Percentiles rank a stretch among this genome's conserved stretches.
Conservation (phyloP, 2,888 invertebrate species). For the Litoditis marina region DNA sequence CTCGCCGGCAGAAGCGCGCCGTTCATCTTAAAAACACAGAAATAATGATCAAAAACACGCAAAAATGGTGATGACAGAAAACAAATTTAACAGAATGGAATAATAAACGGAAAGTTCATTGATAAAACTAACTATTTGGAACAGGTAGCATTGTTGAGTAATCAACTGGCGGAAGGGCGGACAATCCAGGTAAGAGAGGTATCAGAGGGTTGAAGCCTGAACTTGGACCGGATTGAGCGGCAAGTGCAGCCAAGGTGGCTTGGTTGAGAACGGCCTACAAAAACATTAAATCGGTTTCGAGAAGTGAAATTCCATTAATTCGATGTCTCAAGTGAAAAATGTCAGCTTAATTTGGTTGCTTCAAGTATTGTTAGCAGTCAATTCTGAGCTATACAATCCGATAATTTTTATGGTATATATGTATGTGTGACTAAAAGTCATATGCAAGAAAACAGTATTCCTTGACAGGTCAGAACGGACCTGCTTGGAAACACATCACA, state of each 20-base stretch:
- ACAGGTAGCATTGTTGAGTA: slow-evolving; percentile 33
- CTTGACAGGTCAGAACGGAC: too few relatives aligned
- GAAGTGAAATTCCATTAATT: not conserved
- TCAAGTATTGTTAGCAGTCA: too few relatives aligned
- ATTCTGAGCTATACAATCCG: too few relatives aligned
- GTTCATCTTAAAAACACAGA: slow-evolving; percentile 44
- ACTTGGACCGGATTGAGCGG: slow-evolving; percentile 8
- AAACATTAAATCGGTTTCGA: not conserved
- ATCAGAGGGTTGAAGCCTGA: slow-evolving; percentile 1
- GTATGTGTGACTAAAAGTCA: too few relatives aligned
- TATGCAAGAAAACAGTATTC: too few relatives aligned
- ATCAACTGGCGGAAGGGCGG: slow-evolving; percentile 16
- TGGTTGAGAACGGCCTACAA: slow-evolving; percentile 14
- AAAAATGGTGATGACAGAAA: not conserved
- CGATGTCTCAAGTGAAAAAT: too few relatives aligned
- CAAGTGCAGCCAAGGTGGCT: slow-evolving; percentile 10
- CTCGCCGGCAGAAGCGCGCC: slow-evolving; percentile 56
- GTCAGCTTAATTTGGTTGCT: too few relatives aligned
- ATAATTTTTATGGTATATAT: too few relatives aligned
- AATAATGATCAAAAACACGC: too few relatives aligned
- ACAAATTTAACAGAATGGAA: too few relatives aligned
- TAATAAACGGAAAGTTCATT: not conserved
- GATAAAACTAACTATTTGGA: slow-evolving; percentile 22
- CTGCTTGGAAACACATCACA: too few relatives aligned
- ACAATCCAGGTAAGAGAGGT: slow-evolving; percentile 22